phyloP scores from a whole-genome alignment of 2,113 vertebrate species.

The Elachura formosa region DNA sequence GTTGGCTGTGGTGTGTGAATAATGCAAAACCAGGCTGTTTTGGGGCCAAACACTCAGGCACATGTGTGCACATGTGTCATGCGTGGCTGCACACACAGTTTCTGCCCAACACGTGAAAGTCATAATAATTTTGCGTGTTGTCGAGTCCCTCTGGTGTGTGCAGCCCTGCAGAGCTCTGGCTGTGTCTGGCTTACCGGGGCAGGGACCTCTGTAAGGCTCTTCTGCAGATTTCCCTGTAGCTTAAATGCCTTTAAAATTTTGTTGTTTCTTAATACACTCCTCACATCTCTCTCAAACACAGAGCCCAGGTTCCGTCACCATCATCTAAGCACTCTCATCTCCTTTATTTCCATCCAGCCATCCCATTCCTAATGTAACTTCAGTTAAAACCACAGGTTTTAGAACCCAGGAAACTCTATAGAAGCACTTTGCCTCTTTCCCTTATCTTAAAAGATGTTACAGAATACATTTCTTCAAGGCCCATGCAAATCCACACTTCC shows the following conservation, averaged over 20 bases:
- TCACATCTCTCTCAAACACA: not conserved
- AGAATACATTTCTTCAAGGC: not conserved
- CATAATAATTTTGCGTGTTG: not conserved
- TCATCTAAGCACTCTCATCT: not conserved
- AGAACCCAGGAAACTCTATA: not conserved
- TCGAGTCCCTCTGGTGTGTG: not conserved
- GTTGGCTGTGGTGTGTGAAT: not conserved
- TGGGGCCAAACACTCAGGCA: not conserved
- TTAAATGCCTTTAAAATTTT: not conserved
- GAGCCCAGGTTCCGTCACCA: not conserved
- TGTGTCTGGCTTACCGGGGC: accelerated
- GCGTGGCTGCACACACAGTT: not conserved
- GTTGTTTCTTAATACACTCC: not conserved
- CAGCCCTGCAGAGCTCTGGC: not conserved
- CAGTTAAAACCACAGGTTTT: not conserved
- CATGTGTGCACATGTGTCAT: accelerated
- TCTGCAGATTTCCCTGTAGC: not conserved
- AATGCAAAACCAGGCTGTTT: not conserved
- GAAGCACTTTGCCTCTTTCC: not conserved
- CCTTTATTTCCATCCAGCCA: not conserved
- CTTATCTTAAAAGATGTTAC: not conserved
- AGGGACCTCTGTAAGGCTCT: not conserved
- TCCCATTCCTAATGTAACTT: not conserved
- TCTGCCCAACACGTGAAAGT: not conserved
- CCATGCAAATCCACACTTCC: not conserved